A percentile compares a stretch with the other conserved stretches of the same genome.
These are phyloP conservation scores for Clitarchus hookeri DNA, from an alignment of 2,888 invertebrate species.

Conservation along the genomic window DNA sequence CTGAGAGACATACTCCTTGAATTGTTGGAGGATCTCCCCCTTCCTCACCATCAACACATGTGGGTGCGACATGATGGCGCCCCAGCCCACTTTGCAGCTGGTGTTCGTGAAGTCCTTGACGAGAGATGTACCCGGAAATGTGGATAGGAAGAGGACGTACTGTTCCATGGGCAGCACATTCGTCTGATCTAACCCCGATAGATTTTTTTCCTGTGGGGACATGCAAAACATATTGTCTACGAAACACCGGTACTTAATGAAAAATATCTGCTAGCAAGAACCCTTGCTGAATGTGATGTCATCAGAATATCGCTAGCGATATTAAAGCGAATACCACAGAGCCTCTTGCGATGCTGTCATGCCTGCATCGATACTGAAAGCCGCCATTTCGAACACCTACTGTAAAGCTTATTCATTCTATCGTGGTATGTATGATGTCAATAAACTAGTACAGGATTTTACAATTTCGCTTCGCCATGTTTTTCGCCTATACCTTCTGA, in stretches of 20 bases:
- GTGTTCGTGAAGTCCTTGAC: not conserved
- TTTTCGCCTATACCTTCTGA: not conserved
- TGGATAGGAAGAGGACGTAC: not conserved
- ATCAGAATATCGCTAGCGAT: not conserved
- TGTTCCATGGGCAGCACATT: not conserved
- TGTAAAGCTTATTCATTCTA: not conserved
- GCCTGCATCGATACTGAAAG: not conserved
- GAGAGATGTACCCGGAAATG: not conserved
- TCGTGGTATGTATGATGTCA: not conserved
- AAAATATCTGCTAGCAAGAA: not conserved
- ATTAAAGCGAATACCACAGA: not conserved
- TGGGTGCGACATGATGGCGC: not conserved
- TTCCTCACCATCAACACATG: not conserved
- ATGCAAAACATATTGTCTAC: not conserved
- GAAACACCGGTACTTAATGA: not conserved
- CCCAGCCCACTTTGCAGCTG: not conserved
- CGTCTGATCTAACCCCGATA: not conserved
- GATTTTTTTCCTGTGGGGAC: not conserved
- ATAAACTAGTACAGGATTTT: not conserved
- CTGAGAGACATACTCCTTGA: no score
- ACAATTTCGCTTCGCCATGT: not conserved
- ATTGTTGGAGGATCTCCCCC: not conserved
- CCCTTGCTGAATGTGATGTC: not conserved
- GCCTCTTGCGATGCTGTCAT: not conserved
- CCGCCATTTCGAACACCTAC: not conserved